phyloP scores from a whole-genome alignment of 2,888 invertebrate genomes.

The Polyommatus icarus region DNA sequence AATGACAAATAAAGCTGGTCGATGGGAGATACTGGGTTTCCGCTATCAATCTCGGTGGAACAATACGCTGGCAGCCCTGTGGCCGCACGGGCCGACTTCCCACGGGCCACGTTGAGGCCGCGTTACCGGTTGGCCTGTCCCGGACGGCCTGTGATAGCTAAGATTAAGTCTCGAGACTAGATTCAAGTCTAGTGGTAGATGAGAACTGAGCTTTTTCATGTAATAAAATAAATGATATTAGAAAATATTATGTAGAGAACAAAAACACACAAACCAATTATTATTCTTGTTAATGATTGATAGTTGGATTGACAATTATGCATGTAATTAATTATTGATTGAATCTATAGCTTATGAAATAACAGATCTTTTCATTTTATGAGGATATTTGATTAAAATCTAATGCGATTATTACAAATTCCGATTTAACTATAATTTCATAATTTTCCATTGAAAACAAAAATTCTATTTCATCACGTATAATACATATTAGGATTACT shows the following conservation, averaged over 20 bases:
- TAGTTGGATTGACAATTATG: too few relatives aligned
- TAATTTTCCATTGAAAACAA: conserved; percentile 6
- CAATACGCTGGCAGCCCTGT: conserved; percentile 53
- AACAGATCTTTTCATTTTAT: background rate
- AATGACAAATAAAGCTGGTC: conserved; percentile 63
- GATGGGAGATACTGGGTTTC: conserved; percentile 60
- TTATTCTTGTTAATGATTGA: too few relatives aligned
- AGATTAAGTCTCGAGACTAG: conserved; percentile 37
- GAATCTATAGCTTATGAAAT: background rate
- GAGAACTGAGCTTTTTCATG: background rate
- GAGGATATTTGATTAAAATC: background rate
- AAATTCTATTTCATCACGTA: conserved; percentile 15
- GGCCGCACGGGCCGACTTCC: conserved; percentile 49
- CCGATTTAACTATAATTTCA: background rate
- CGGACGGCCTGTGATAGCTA: background rate
- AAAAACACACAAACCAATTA: too few relatives aligned
- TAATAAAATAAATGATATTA: background rate
- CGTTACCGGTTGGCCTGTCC: too few relatives aligned
- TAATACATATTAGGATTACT: background rate
- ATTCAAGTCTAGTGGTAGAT: background rate
- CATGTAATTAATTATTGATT: too few relatives aligned
- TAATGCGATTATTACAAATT: background rate
- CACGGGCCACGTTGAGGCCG: conserved; percentile 46
- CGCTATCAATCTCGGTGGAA: conserved; percentile 69
- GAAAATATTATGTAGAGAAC: background rate